Evolutionary conservation across 2,113 vertebrate species (phyloP).

Genomic region (Lepus europaeus): DNA sequence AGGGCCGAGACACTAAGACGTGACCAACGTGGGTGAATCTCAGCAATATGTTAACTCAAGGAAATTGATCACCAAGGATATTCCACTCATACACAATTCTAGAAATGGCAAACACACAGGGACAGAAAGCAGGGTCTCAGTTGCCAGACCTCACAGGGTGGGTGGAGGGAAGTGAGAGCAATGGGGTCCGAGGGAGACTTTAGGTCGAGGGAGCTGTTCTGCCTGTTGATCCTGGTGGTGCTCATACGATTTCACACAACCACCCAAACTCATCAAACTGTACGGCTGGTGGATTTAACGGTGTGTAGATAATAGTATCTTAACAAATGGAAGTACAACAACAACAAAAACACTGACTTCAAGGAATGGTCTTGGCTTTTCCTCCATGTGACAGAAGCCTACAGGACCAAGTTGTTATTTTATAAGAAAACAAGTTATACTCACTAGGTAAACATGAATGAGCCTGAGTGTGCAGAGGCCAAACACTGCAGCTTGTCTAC

Average conservation of each 20-base stretch:
- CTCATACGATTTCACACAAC: background rate
- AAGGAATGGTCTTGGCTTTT: background rate
- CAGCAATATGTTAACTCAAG: conserved; percentile 11
- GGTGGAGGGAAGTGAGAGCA: background rate
- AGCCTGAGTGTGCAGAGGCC: background rate
- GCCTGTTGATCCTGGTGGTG: background rate
- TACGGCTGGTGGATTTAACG: background rate
- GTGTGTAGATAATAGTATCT: background rate
- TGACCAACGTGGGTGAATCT: background rate
- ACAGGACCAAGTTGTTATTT: background rate
- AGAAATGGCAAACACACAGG: background rate
- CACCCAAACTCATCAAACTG: background rate
- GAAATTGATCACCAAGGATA: background rate
- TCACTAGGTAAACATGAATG: background rate
- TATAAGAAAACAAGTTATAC: background rate
- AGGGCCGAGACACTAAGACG: background rate
- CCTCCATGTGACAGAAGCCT: background rate
- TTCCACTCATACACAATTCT: conserved; percentile 33
- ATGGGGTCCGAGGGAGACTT: background rate
- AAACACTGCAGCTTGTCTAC: background rate
- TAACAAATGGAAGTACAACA: background rate
- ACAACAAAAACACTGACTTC: background rate
- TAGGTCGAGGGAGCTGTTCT: background rate
- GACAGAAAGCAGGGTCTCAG: conserved; percentile 4
- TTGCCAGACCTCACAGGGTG: background rate